Conservation (phyloP, 2,113 vertebrate species). For the Proteles cristata region DNA sequence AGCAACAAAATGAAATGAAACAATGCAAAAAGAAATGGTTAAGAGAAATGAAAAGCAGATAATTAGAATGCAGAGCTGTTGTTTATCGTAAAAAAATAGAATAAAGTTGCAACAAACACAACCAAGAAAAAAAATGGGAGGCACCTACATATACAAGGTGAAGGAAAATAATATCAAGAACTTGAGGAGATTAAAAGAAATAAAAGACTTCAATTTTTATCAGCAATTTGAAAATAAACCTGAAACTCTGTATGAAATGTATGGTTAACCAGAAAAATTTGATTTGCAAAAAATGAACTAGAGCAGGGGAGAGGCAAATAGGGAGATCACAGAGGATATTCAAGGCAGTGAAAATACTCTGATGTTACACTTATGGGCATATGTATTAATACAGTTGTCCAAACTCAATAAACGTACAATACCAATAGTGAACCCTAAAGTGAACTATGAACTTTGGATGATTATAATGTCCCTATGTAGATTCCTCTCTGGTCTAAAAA, state of each 20-base stretch:
- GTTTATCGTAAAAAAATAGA: not conserved
- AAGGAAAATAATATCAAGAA: not conserved
- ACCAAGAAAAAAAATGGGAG: not conserved
- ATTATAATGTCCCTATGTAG: not conserved
- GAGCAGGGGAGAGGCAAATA: not conserved
- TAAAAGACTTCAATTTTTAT: not conserved
- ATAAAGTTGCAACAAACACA: not conserved
- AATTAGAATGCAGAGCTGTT: not conserved
- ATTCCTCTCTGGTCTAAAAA: not conserved
- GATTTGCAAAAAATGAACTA: not conserved
- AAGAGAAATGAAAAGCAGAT: not conserved
- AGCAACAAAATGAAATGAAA: slow-evolving; percentile 13
- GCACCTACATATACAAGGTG: accelerated
- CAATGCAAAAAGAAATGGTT: not conserved
- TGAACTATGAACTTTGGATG: not conserved
- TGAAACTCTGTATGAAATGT: not conserved
- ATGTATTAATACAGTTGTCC: not conserved
- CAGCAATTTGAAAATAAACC: not conserved
- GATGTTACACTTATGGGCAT: not conserved
- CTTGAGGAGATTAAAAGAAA: not conserved
- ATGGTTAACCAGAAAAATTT: not conserved
- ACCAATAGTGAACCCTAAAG: not conserved
- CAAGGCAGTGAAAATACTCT: not conserved
- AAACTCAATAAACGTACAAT: not conserved
- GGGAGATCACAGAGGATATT: not conserved